Evolutionary conservation across 2,888 invertebrate species (phyloP), one percentile per base, ranked within the genome.

Genomic region (Dusona sp.): DNA sequence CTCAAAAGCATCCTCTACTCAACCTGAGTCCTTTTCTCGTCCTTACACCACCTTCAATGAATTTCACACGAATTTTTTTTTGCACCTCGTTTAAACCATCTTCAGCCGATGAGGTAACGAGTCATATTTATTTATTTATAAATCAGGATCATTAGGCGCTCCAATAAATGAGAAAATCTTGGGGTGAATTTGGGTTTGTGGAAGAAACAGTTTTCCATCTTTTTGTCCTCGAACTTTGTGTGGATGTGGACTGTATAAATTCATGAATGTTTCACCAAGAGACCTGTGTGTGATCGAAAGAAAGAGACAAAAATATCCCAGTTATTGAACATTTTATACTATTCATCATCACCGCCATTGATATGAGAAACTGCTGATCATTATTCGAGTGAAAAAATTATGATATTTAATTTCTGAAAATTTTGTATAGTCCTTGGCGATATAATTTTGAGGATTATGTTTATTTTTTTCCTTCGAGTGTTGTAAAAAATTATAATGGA

Each of bases 401-500:
- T 45, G 7, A 25, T 45, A 1, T 51, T 72, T 19, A 19, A 29
- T 72, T 72, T 11, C 0, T 74, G 36, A 74, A 57, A 74, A 38
- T 22, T 11, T 29, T 33, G 29, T 9, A 25, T 64, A 42, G 42
- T 45, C 9, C 45, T 38, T n/a, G 29, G 16, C 22, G 48, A 45
- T 54, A 42, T 67, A 74, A 67, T 73, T 79, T 74, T 25, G 16
- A 67, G 42, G 22, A 81, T 81, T 81, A 54, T 51, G 73, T 73
- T 36, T 57, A 38, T 72, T 73, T 73, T 38, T 42, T 36, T 42
- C 13, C 16, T 57, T 68, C 22, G 42, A 45, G 73, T 74, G 7
- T 33, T 19, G n/a, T 25, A 80, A 51, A 77, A 75, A 88, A 87
- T 89, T 85, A 85, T 83, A 88, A 79, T 64, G 84, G 84, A 89